Evolutionary conservation across 2,797 vertebrate species (phyloP).

Genomic region (Orientallactaga sibirica): DNA sequence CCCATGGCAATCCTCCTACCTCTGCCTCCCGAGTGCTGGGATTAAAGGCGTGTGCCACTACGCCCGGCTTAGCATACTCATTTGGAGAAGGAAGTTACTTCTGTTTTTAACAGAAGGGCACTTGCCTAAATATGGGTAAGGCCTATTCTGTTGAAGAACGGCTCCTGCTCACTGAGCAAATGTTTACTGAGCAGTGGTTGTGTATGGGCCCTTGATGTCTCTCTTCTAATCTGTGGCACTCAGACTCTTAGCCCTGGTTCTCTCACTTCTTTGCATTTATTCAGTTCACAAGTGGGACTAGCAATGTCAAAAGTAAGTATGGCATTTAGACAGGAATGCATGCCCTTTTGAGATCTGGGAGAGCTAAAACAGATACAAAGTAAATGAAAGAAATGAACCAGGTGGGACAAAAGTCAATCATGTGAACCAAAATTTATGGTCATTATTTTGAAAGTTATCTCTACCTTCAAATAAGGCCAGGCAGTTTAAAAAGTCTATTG

Average conservation of each 20-base stretch:
- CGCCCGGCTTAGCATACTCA: not conserved
- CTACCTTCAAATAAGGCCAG: not conserved
- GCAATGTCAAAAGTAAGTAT: not conserved
- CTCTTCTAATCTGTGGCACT: not conserved
- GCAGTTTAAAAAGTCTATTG: not conserved
- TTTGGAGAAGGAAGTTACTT: conserved; percentile 3
- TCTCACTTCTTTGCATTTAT: not conserved
- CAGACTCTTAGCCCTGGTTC: not conserved
- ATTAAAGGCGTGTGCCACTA: too few relatives aligned
- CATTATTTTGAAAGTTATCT: not conserved
- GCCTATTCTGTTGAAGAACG: not conserved
- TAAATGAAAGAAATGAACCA: not conserved
- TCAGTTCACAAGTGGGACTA: not conserved
- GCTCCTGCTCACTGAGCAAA: not conserved
- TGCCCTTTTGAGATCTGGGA: not conserved
- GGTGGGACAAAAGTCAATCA: not conserved
- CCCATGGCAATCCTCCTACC: too few relatives aligned
- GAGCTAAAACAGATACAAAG: not conserved
- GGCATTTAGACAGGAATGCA: not conserved
- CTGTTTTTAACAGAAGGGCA: not conserved
- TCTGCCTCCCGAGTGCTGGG: too few relatives aligned
- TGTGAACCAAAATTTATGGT: not conserved
- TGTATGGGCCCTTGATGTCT: not conserved
- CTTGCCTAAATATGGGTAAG: not conserved
- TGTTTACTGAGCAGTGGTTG: not conserved